A percentile compares a stretch with the other conserved stretches of the same genome.
phyloP scores from a whole-genome alignment of 2,113 vertebrate species.

The Ranitomeya imitator region DNA sequence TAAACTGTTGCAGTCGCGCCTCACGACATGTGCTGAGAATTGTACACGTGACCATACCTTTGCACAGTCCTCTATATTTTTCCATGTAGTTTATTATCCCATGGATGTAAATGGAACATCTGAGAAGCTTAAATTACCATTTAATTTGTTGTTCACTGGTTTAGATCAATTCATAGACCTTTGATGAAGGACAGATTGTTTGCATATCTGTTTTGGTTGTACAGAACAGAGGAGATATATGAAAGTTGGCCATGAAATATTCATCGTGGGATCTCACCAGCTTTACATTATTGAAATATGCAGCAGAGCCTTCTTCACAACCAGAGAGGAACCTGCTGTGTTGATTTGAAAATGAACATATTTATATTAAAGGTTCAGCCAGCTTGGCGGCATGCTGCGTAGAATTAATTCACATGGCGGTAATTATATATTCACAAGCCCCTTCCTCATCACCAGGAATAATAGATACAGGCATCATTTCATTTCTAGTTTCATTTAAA shows the following conservation, averaged over 20 bases:
- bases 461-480: constrained; percentile 62
- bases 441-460: constrained; percentile 58
- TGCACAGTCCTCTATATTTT: not conserved
- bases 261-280: constrained; percentile 8
- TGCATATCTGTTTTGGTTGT: not conserved
- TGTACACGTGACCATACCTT: too few species aligned
- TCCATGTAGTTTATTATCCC: not conserved
- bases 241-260: constrained; percentile 25
- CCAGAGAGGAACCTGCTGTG: constrained; percentile 47
- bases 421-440: constrained; percentile 63
- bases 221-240: constrained; percentile 23
- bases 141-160: constrained; percentile 6
- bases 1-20: too few species aligned
- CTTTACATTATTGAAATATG: constrained; percentile 31
- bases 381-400: constrained; percentile 49
- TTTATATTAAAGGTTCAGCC: constrained; percentile 55
- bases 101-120: not conserved
- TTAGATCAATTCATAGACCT: constrained; percentile 14
- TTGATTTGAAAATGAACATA: constrained; percentile 45
- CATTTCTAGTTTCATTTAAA: constrained; percentile 66
- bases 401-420: constrained; percentile 58
- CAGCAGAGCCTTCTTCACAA: constrained; percentile 14
- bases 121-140: not conserved
- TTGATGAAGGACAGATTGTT: constrained; percentile 21
- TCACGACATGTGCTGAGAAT: too few species aligned